Evolutionary conservation across 2,797 vertebrate species (phyloP).

Genomic region (Typhlichthys eigenmanni): DNA sequence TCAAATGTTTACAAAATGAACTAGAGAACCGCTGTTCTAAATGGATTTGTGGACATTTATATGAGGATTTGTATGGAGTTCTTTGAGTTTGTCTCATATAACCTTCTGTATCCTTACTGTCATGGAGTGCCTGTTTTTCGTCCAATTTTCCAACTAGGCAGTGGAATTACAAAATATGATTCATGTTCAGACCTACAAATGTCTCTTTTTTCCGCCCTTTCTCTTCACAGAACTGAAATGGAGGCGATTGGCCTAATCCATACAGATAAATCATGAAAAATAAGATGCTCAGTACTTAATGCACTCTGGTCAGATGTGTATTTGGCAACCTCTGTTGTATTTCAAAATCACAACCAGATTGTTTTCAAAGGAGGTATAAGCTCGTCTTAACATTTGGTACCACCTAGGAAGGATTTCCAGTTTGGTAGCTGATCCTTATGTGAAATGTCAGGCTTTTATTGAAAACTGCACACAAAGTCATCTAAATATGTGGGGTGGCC

Average conservation of each 20-base stretch:
- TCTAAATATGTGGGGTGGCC: neutral
- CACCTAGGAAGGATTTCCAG: slow-evolving; percentile 45
- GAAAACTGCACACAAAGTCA: slow-evolving; percentile 19
- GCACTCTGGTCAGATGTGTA: slow-evolving; percentile 34
- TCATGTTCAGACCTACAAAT: slow-evolving; percentile 39
- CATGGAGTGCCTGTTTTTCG: neutral
- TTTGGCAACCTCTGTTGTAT: slow-evolving; percentile 51
- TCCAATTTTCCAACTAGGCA: slow-evolving; percentile 31
- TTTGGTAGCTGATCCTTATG: slow-evolving; percentile 46
- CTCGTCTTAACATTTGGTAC: slow-evolving; percentile 56
- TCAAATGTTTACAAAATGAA: too few relatives aligned
- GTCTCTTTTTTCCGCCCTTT: slow-evolving; percentile 30
- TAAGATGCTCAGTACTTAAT: slow-evolving; percentile 66
- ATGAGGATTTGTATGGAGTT: slow-evolving; percentile 31
- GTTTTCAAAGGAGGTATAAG: slow-evolving; percentile 39
- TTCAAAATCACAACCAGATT: slow-evolving; percentile 69
- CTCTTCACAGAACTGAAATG: slow-evolving; percentile 49
- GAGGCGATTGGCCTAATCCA: slow-evolving; percentile 63
- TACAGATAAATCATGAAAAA: slow-evolving; percentile 69
- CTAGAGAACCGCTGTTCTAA: too few relatives aligned
- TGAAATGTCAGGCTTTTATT: slow-evolving; percentile 16
- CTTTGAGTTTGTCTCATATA: slow-evolving; percentile 8
- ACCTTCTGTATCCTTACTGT: neutral
- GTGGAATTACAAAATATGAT: slow-evolving; percentile 49
- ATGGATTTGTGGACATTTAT: neutral